Percentiles rank a stretch among this genome's conserved stretches.
These are phyloP conservation scores for Pegea sp. DNA, from an alignment of 23 tunicate genomes.

Conservation along the genomic window DNA sequence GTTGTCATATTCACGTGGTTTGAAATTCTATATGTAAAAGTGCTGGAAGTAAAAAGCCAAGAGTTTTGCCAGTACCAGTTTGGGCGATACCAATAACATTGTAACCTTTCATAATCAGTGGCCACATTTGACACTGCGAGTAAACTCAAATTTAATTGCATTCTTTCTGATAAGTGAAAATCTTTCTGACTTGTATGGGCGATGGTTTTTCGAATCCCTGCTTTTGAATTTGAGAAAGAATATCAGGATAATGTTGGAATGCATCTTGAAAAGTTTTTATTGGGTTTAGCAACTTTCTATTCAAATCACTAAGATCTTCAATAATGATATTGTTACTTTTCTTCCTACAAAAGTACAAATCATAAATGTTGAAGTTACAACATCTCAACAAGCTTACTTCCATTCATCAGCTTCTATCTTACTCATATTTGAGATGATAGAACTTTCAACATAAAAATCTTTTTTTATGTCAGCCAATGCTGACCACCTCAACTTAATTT, in stretches of 20 bases:
- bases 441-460: too few relatives aligned
- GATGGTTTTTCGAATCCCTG: slow-evolving; percentile 65
- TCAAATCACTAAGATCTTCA: slow-evolving; percentile 16
- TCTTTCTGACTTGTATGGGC: slow-evolving; percentile 71
- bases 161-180: too few relatives aligned
- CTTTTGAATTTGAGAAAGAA: slow-evolving; percentile 27
- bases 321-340: slow-evolving; percentile 31
- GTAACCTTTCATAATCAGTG: slow-evolving; percentile 52
- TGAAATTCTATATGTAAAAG: slow-evolving; percentile 74
- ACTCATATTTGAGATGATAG: too few relatives aligned
- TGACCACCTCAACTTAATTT: too few relatives aligned
- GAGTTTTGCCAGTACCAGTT: slow-evolving; percentile 98
- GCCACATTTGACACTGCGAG: slow-evolving; percentile 75
- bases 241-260: slow-evolving; percentile 58
- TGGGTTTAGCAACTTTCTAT: slow-evolving; percentile 29
- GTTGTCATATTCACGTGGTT: slow-evolving; percentile 13
- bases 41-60: slow-evolving; percentile 72
- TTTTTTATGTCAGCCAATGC: too few relatives aligned
- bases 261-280: slow-evolving; percentile 72
- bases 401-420: too few relatives aligned
- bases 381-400: too few relatives aligned
- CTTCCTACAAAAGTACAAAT: slow-evolving; percentile 12
- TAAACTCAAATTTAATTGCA: too few relatives aligned
- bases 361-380: background rate
- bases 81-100: slow-evolving; percentile 97